phyloP scores from a whole-genome alignment of 2,888 invertebrate species.

The Cephus nigrinus region DNA sequence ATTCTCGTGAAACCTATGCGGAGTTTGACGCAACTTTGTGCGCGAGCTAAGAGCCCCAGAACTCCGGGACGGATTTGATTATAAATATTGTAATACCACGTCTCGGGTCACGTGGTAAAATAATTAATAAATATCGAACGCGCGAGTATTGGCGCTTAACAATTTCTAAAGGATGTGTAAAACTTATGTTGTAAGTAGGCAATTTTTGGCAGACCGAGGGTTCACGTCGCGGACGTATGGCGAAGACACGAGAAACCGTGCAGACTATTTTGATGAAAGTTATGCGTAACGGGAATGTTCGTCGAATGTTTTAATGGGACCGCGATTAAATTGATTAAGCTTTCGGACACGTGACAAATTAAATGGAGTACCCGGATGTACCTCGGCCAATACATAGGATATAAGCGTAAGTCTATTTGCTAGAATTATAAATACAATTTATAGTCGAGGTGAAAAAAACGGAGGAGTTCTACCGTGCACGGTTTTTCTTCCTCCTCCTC shows the following conservation, averaged over 20 bases:
- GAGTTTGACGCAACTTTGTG: neutral
- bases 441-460: constrained; percentile 2
- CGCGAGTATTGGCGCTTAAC: constrained; percentile 33
- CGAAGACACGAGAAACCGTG: neutral
- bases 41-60: neutral
- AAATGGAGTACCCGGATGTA: neutral
- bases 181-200: constrained; percentile 38
- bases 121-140: constrained; percentile 25
- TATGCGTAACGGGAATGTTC: neutral
- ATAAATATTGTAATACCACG: constrained; percentile 30
- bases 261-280: neutral
- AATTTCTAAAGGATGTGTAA: constrained; percentile 34
- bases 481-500: neutral
- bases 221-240: constrained; percentile 1
- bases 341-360: neutral
- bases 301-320: neutral
- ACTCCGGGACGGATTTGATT: neutral
- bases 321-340: neutral
- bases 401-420: constrained; percentile 3
- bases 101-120: constrained; percentile 26
- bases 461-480: neutral
- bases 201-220: constrained; percentile 25
- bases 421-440: constrained; percentile 10
- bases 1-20: neutral
- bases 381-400: constrained; percentile 9